Evolutionary conservation across 2,888 invertebrate species (phyloP).

Genomic region (Thecophora atra): DNA sequence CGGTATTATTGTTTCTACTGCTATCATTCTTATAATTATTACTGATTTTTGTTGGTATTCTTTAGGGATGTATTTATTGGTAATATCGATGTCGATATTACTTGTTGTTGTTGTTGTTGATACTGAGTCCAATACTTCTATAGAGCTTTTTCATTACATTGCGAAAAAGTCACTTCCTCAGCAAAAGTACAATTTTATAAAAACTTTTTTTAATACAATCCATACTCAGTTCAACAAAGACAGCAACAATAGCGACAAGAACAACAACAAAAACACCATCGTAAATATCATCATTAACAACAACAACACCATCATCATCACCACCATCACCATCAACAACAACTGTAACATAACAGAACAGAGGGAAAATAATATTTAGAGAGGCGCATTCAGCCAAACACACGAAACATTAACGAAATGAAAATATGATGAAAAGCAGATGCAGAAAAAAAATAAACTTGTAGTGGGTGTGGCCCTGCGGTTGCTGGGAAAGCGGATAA

Average conservation of each 20-base stretch:
- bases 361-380: background rate
- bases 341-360: background rate
- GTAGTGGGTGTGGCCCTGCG: background rate
- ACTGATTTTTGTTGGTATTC: background rate
- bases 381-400: background rate
- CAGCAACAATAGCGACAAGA: background rate
- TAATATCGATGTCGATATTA: background rate
- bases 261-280: background rate
- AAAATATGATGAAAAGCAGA: background rate
- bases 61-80: constrained; percentile 1
- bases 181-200: constrained; percentile 7
- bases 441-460: background rate
- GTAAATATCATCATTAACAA: too few species aligned
- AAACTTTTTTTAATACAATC: too few species aligned
- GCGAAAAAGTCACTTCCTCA: constrained; percentile 19
- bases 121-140: constrained; percentile 13
- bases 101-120: background rate
- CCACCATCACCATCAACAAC: background rate
- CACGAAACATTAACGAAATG: constrained; percentile 18
- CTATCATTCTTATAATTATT: constrained; percentile 1
- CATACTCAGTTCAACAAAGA: background rate
- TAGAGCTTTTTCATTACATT: background rate
- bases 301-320: background rate
- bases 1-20: too few species aligned
- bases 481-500: background rate